Evolutionary conservation across 2,113 vertebrate genomes (phyloP).

Genomic region (Labrus mixtus): DNA sequence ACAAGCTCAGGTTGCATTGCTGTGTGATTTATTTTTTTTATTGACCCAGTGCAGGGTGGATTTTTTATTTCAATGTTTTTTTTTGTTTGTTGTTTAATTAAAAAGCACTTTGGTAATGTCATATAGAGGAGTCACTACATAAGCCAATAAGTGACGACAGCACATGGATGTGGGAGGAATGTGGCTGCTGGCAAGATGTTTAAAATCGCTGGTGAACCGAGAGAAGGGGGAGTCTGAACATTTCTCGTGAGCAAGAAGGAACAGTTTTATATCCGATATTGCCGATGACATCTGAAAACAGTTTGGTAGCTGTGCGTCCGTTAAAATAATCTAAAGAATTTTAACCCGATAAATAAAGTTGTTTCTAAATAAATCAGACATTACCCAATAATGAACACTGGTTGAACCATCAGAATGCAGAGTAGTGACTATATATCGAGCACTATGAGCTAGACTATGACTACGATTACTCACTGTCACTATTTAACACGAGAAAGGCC

Average conservation of each 20-base stretch:
- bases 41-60: slow-evolving; percentile 33
- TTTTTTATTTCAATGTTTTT: no score
- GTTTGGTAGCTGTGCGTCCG: slow-evolving; percentile 45
- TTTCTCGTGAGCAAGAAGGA: slow-evolving; percentile 29
- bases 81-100: slow-evolving; percentile 16
- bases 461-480: slow-evolving; percentile 18
- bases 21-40: slow-evolving; percentile 25
- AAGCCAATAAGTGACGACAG: slow-evolving; percentile 51
- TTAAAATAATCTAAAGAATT: slow-evolving; percentile 14
- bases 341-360: slow-evolving; percentile 1
- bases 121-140: slow-evolving; percentile 36
- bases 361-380: not conserved
- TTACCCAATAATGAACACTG: slow-evolving; percentile 16
- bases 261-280: slow-evolving; percentile 45
- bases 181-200: slow-evolving; percentile 59
- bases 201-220: slow-evolving; percentile 67
- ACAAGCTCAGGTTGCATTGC: slow-evolving; percentile 33
- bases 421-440: slow-evolving; percentile 42
- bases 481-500: slow-evolving; percentile 55
- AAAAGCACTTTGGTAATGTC: slow-evolving; percentile 75
- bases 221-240: slow-evolving; percentile 24
- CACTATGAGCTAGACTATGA: slow-evolving; percentile 18
- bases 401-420: slow-evolving; percentile 30
- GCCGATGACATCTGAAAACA: slow-evolving; percentile 47
- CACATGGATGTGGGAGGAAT: slow-evolving; percentile 47